Evolutionary conservation across 2,113 vertebrate species (phyloP), one percentile per base, ranked within the genome.

Genomic region (Stigmatopora argus): DNA sequence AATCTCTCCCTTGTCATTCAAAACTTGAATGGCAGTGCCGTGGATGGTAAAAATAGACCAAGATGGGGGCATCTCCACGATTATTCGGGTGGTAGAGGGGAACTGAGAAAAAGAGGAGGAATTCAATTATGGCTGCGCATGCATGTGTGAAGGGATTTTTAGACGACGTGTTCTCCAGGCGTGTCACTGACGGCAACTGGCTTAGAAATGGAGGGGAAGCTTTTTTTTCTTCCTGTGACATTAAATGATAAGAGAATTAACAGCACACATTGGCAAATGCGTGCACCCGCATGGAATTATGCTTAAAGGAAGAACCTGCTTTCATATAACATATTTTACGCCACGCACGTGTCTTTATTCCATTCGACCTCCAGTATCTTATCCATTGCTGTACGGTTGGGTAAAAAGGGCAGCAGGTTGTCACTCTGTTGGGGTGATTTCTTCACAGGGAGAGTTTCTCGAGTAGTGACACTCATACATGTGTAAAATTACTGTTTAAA

Each of bases 61-160:
- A 70, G 77, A 73, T 78, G 67, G 75, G 69, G 69, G 67, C 66
- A 61, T 74, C 62, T 64, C 1, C 8, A 26, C 58, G 60, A 74
- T 77, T 74, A 78, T 65, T 61, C 56, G 61, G 71, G 53, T 56
- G 51, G 51, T 4, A 23, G 2, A 5, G 21, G 52, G 18, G 18
- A 5, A 9, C 21, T 3, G 8, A 14, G 44, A 72, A 73, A 81
- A 77, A 81, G 71, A 65, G 60, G 53, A 67, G 14, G 75, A 81
- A 83, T 84, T 86, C 76, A 87, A 83, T 86, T 86, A 85, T 75
- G 66, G 61, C 55, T 65, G 74, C 45, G 59, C 77, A 74, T 71
- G 73, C 62, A 63, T 72, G 70, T 83, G 80, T 79, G 77, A 82
- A 79, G 67, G 80, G 80, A 78, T 81, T 83, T 82, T 38, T 64